Evolutionary conservation across 2,113 vertebrate species (phyloP).

Genomic region (Pitta sordida): DNA sequence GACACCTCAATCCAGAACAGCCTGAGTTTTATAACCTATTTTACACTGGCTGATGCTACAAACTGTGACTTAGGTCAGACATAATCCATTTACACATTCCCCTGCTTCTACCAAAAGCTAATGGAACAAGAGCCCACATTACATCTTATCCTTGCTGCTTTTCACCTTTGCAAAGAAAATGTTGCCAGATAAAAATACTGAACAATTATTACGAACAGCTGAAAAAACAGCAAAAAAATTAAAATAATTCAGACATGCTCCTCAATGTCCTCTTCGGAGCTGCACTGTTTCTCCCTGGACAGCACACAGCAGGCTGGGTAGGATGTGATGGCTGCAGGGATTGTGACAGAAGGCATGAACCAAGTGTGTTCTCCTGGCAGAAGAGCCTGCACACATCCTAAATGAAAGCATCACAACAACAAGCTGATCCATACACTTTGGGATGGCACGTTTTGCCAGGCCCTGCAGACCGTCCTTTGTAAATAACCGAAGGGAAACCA

Average conservation of each 20-base stretch:
- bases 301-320: not conserved
- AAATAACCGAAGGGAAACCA: not conserved
- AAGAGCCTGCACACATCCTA: not conserved
- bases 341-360: rapidly evolving
- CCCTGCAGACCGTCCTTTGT: rapidly evolving
- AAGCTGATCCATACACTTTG: not conserved
- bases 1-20: not conserved
- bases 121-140: rapidly evolving
- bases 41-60: not conserved
- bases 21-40: not conserved
- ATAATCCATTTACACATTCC: not conserved
- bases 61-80: not conserved
- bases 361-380: not conserved
- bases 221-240: not conserved
- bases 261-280: rapidly evolving
- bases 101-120: not conserved
- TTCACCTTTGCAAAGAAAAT: not conserved
- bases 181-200: not conserved
- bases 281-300: not conserved
- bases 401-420: not conserved
- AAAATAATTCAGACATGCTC: not conserved
- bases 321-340: not conserved
- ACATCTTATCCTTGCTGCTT: not conserved
- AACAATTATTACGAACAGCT: not conserved
- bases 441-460: rapidly evolving